Evolutionary conservation across 1,140 invertebrate species (phyloP).

Genomic region (Amphibalanus amphitrite): DNA sequence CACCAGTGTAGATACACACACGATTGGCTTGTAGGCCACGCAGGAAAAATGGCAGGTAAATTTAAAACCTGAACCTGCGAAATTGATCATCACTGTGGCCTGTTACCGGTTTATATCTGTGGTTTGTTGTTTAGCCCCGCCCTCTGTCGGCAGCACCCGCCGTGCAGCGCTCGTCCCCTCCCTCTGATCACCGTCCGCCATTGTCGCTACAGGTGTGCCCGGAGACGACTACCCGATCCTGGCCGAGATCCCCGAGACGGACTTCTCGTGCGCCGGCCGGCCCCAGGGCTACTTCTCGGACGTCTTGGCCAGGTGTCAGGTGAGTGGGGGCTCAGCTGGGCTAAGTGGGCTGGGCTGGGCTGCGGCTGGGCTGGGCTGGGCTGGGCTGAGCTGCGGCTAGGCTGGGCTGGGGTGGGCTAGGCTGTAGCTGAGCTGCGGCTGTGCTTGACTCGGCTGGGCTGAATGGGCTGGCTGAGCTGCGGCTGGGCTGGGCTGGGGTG

Average conservation of each 20-base stretch:
- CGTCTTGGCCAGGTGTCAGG: slow-evolving; percentile 19
- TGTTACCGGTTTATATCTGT: neutral
- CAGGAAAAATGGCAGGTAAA: too few relatives aligned
- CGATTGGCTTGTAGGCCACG: too few relatives aligned
- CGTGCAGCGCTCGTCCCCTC: neutral
- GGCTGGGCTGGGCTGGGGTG: too few relatives aligned
- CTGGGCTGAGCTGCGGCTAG: too few relatives aligned
- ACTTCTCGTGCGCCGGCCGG: slow-evolving; percentile 20
- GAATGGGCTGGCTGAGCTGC: too few relatives aligned
- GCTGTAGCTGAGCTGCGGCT: too few relatives aligned
- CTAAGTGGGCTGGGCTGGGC: neutral
- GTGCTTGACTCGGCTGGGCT: too few relatives aligned
- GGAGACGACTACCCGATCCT: slow-evolving; percentile 9
- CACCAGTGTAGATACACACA: too few relatives aligned
- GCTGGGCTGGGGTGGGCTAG: neutral
- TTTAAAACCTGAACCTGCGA: too few relatives aligned
- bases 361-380: too few relatives aligned
- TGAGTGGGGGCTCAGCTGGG: neutral
- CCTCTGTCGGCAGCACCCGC: neutral
- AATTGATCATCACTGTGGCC: neutral
- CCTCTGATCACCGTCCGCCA: neutral
- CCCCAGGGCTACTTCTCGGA: slow-evolving; percentile 21
- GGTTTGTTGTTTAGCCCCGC: neutral
- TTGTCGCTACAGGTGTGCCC: neutral
- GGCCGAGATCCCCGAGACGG: slow-evolving; percentile 14